Base-by-base conservation (phyloP, 1,140 invertebrate species). In the Bombyx mori region DNA sequence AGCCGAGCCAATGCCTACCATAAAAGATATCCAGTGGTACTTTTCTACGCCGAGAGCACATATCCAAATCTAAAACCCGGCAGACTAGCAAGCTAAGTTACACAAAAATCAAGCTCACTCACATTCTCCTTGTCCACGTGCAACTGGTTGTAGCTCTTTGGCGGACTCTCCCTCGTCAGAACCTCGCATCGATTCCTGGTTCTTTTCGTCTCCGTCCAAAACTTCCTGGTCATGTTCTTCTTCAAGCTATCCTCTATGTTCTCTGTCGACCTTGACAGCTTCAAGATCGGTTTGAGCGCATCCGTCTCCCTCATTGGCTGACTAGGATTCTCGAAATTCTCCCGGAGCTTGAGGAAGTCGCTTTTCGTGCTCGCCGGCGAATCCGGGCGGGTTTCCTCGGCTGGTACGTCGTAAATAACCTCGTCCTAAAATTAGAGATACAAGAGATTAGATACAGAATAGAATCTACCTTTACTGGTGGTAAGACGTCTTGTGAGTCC, bases 331-430 rank as follows among this genome's bases (percentile, higher is more conserved):
- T 82, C 79, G 65, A 82, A 82, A 44, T 74, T 84, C 4, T 72
- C 65, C 9, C 71, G 68, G 1, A 82, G 60, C 52, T 71, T 84
- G 35, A 74, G 65, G 54, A 81, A 78, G 7, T 79, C 71, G 42
- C 22, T 49, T 43, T 42, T 50, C n/a, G 47, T 44, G n/a, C 43
- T 8, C 9, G 45, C 48, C 42, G 55, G 47, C 7, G 74, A 73
- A 4, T 71, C 67, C 1, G 64, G 52, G 1, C 66, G 63, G 35
- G 62, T 53, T 1, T 70, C 58, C 10, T 76, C 72, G 59, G 64
- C 82, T 2, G 86, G 82, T 3, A 74, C 71, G 63, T 88, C 83
- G 70, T 88, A 88, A 47, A 88, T 86, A 52, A 78, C 79, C 46
- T 71, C 58, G 43, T 82, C 74, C 86, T 88, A 78, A 9, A 79